These are phyloP conservation scores for Heliconius charithonia DNA, from an alignment of 2,888 invertebrate genomes.

Conservation along the genomic window DNA sequence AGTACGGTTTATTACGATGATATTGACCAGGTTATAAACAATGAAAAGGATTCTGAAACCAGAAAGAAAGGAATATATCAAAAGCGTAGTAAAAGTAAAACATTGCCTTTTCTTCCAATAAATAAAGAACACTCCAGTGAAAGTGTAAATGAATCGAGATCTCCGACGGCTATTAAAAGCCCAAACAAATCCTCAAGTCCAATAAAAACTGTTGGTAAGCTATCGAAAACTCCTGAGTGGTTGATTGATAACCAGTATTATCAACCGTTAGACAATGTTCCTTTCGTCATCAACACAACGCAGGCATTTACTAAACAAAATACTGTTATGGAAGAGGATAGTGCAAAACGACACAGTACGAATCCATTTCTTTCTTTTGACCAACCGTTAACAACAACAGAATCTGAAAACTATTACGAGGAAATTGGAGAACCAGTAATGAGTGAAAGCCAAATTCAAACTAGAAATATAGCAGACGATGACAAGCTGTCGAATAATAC, in stretches of 20 bases:
- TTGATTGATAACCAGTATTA: constrained; percentile 74
- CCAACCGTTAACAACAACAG: constrained; percentile 56
- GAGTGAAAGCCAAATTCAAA: constrained; percentile 46
- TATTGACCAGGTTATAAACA: constrained; percentile 66
- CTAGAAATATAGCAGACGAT: constrained; percentile 72
- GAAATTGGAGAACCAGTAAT: constrained; percentile 68
- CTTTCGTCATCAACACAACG: constrained; percentile 68
- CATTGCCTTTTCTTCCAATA: constrained; percentile 62
- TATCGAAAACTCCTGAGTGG: constrained; percentile 69
- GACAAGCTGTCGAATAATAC: constrained; percentile 69
- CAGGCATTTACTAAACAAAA: constrained; percentile 54
- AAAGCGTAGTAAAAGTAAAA: constrained; percentile 66
- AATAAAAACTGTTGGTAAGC: constrained; percentile 57
- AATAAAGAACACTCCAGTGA: constrained; percentile 61
- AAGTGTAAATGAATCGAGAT: constrained; percentile 55
- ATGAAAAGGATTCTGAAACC: constrained; percentile 51
- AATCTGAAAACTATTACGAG: constrained; percentile 75
- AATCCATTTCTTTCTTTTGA: constrained; percentile 51
- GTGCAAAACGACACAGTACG: constrained; percentile 51
- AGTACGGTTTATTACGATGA: constrained; percentile 73
- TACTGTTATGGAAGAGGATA: constrained; percentile 41
- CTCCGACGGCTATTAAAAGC: constrained; percentile 53
- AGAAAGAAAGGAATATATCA: constrained; percentile 65
- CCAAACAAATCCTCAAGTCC: constrained; percentile 50
- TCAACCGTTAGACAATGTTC: constrained; percentile 71